These are phyloP conservation scores for Chaetophractus vellerosus DNA, from an alignment of 2,797 vertebrate genomes.

Conservation along the genomic window DNA sequence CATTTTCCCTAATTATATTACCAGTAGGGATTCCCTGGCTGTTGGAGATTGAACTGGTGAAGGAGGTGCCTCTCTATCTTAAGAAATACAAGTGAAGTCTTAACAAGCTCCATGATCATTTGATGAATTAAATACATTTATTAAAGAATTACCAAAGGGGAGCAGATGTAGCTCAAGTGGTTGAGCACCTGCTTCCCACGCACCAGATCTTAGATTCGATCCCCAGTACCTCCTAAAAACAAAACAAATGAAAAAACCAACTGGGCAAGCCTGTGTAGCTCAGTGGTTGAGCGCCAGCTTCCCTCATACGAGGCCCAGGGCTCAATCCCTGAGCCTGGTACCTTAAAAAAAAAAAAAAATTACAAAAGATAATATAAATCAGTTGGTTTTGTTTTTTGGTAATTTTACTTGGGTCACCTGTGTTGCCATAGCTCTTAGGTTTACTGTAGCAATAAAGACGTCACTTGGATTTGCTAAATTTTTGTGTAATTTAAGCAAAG, in stretches of 20 bases:
- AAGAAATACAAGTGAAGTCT: slow-evolving; percentile 40
- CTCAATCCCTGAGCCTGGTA: too few relatives aligned
- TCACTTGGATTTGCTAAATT: slow-evolving; percentile 1
- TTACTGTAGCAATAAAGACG: neutral
- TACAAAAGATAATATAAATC: neutral
- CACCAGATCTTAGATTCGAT: too few relatives aligned
- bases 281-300: too few relatives aligned
- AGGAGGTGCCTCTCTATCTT: neutral
- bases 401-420: neutral
- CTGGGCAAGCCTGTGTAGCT: too few relatives aligned
- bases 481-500: slow-evolving; percentile 59
- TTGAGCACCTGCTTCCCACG: too few relatives aligned
- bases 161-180: too few relatives aligned
- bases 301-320: too few relatives aligned
- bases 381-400: neutral
- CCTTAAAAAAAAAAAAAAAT: too few relatives aligned
- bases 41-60: slow-evolving; percentile 21
- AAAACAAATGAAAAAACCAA: too few relatives aligned
- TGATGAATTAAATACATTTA: slow-evolving; percentile 23
- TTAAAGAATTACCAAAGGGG: slow-evolving; percentile 23
- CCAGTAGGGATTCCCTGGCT: neutral
- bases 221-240: too few relatives aligned
- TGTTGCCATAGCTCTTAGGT: slow-evolving; percentile 2
- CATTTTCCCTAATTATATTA: neutral
- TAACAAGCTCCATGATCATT: neutral